Base-by-base conservation (phyloP, 2,888 invertebrate species). In the Trachelus stipa region DNA sequence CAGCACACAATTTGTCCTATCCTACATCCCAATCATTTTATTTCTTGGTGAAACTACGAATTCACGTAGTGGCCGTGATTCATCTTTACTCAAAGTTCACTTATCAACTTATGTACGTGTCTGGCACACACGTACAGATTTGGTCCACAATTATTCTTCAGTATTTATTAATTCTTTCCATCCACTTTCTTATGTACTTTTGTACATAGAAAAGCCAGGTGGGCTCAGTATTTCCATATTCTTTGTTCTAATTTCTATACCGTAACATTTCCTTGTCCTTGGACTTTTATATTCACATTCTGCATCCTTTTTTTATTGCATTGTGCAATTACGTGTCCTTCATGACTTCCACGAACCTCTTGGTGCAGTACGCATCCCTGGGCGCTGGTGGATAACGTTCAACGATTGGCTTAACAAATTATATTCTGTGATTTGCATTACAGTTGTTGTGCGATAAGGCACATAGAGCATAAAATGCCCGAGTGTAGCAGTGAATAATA, bases 351-450 rank as follows among this genome's bases (percentile, higher is more conserved):
- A 79, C 71, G 35, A 73, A 77, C 34, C 75, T 73, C 12, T 34
- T 69, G 56, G 33, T n/a, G 76, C 73, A 74, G 37, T 35, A 77
- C 77, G 35, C 31, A 82, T 86, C 85, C 82, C 35, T 81, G 79
- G 81, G 85, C 85, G 86, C 86, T 86, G 82, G 83, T 85, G 85
- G 83, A 87, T 80, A 85, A 87, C 85, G 85, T 86, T 88, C 86
- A 83, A 87, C 86, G 83, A 88, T 88, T 88, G 89, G 87, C 88
- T 89, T 89, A 90, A 90, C 88, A 84, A 90, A 89, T 88, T 89
- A 86, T 88, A 89, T 90, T 90, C 86, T 91, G 87, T 91, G 89
- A 88, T 91, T 91, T 91, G 88, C 88, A 91, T 91, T 91, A 88
- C 90, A 91, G 91, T 90, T 89, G 87, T 89, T 89, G 88, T 88